Evolutionary conservation across 1,140 invertebrate genomes (phyloP).

Genomic region (Bactericera cockerelli): DNA sequence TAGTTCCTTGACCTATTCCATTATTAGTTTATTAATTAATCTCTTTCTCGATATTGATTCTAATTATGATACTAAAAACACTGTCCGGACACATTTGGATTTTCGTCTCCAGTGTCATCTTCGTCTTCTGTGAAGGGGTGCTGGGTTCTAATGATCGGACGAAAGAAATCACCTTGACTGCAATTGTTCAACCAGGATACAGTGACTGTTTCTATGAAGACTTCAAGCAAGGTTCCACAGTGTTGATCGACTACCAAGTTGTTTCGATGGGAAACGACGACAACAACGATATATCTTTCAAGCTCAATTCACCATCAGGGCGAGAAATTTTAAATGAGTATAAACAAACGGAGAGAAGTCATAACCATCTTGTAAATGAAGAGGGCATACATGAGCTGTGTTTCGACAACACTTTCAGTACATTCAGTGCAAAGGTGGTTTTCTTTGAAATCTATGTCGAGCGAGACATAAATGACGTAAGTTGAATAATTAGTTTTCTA

Average conservation of each 20-base stretch:
- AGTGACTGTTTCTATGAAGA: conserved; percentile 2
- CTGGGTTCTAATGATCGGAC: too few species aligned
- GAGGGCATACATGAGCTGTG: conserved; percentile 62
- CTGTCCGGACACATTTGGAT: too few species aligned
- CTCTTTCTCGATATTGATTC: too few species aligned
- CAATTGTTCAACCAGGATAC: background rate
- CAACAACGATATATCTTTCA: conserved; percentile 61
- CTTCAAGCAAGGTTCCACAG: background rate
- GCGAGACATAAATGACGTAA: background rate
- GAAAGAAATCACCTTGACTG: background rate
- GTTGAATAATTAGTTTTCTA: too few species aligned
- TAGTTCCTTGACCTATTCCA: too few species aligned
- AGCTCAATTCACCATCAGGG: conserved; percentile 43
- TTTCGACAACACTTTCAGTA: conserved; percentile 68
- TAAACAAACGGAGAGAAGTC: conserved; percentile 52
- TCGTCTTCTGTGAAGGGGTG: too few species aligned
- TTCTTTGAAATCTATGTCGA: conserved; percentile 44
- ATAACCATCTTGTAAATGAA: conserved; percentile 36
- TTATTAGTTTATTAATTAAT: too few species aligned
- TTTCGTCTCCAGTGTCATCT: too few species aligned
- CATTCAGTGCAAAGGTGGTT: conserved; percentile 59
- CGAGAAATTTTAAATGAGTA: conserved; percentile 45
- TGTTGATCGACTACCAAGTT: background rate
- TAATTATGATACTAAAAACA: background rate
- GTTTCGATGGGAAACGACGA: conserved; percentile 46